Percentiles rank a stretch among this genome's conserved stretches.
Evolutionary conservation across 2,888 invertebrate genomes (phyloP).

Genomic region (Acleris holmiana): DNA sequence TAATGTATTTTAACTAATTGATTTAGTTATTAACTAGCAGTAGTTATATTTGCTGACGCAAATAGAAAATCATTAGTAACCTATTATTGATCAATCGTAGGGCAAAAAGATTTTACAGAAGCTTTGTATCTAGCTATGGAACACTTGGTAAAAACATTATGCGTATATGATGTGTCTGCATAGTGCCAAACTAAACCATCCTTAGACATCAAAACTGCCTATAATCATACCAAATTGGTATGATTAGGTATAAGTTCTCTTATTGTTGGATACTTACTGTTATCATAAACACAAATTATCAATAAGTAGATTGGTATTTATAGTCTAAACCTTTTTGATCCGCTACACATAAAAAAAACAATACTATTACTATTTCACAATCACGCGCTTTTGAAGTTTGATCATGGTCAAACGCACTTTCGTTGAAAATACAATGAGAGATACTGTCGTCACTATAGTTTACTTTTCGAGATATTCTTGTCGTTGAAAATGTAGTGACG

Average conservation of each 20-base stretch:
- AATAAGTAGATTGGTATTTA: too few species aligned
- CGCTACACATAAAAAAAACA: too few species aligned
- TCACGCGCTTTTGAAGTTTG: too few species aligned
- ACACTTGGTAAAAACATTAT: not conserved
- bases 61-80: slow-evolving; percentile 1
- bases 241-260: too few species aligned
- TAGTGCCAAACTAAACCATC: not conserved
- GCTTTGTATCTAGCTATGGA: not conserved
- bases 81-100: not conserved
- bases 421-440: too few species aligned
- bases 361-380: too few species aligned
- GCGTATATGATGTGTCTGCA: not conserved
- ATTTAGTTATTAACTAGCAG: not conserved
- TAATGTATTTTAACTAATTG: slow-evolving; percentile 8
- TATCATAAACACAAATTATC: not conserved
- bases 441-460: too few species aligned
- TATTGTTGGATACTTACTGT: not conserved
- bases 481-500: too few species aligned
- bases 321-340: too few species aligned
- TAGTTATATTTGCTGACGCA: slow-evolving; percentile 7
- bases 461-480: too few species aligned
- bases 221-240: not conserved
- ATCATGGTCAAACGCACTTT: too few species aligned
- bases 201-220: not conserved
- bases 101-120: not conserved